A percentile compares a stretch with the other conserved stretches of the same genome.
phyloP scores from a whole-genome alignment of 2,888 invertebrate species.

The Thera britannica region DNA sequence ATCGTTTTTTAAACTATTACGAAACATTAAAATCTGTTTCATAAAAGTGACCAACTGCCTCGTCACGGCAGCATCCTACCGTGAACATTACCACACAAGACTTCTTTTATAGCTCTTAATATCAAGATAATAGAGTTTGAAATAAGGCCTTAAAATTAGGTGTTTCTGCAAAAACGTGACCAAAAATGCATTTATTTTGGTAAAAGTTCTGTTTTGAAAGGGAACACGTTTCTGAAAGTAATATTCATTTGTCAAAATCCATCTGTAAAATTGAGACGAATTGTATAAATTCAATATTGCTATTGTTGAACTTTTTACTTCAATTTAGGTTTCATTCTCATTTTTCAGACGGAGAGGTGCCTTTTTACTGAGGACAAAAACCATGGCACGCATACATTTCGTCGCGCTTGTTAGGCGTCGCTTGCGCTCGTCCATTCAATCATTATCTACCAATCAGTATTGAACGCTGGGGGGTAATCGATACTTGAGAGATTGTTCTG shows the following conservation, averaged over 20 bases:
- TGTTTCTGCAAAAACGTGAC: conserved; percentile 20
- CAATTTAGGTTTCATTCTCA: not conserved
- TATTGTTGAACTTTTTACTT: not conserved
- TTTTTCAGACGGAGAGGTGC: not conserved
- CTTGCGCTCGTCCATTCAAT: too few relatives aligned
- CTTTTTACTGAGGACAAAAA: not conserved
- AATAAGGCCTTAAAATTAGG: not conserved
- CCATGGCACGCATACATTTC: not conserved
- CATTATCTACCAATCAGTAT: too few relatives aligned
- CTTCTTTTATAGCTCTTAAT: conserved; percentile 12
- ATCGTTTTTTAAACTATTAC: conserved; percentile 35
- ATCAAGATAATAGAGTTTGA: conserved; percentile 5
- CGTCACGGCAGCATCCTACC: conserved; percentile 34
- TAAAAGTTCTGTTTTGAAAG: conserved; percentile 27
- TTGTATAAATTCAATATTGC: conserved; percentile 12
- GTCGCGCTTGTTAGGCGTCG: too few relatives aligned
- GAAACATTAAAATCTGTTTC: conserved; percentile 40
- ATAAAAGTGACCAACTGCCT: conserved; percentile 39
- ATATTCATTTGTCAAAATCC: conserved; percentile 19
- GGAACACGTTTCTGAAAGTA: conserved; percentile 27
- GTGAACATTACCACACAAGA: conserved; percentile 34
- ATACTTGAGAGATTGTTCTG: too few relatives aligned
- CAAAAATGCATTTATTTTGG: conserved; percentile 24
- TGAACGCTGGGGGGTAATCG: too few relatives aligned
- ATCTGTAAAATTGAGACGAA: conserved; percentile 25